Evolutionary conservation across 1,140 invertebrate genomes (phyloP), one percentile per base, ranked within the genome.

Genomic region (Drosophila pachea): DNA sequence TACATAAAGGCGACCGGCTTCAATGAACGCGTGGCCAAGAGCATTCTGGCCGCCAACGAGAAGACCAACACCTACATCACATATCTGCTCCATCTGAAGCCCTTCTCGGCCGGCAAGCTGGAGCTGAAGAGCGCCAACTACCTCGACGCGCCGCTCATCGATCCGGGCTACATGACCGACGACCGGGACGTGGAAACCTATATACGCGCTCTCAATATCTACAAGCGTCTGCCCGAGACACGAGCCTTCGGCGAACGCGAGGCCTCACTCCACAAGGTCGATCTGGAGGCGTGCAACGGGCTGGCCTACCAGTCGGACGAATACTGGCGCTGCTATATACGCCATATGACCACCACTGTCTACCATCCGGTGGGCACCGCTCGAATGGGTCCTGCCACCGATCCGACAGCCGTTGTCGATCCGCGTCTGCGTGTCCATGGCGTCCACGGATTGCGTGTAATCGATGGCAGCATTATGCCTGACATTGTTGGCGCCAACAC

Each of bases 401-500:
- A 95, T 89, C 67, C 89, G 48, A 86, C 90, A 29, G 90, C 94
- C 38, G 93, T 95, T 4, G 92, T 94, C 0, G 93, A 95, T 88
- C 89, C 92, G 0, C 81, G 93, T 36, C 89, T 97, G 0, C 90
- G 91, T 32, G 94, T 96, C 0, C 91, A 93, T 76, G 93, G 94
- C 0, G 89, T 95, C 1, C 81, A 89, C n/a, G 91, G 92, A n/a
- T 74, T 96, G 8, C 91, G 95, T 69, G 94, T 97, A 0, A 91
- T 94, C 1, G 95, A 97, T 90, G 95, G 94, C 16, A 95, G 94
- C 64, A 92, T 96, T 7, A 96, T 96, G 94, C 95, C 95, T 0
- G 90, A 89, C 4, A 92, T 96, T 47, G 91, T 93, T 0, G 92
- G 92, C 7, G 95, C 93, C 4, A 95, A 95, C 68, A 95, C 94